Evolutionary conservation across 2,888 invertebrate species (phyloP).

Genomic region (Mylabris sibirica): DNA sequence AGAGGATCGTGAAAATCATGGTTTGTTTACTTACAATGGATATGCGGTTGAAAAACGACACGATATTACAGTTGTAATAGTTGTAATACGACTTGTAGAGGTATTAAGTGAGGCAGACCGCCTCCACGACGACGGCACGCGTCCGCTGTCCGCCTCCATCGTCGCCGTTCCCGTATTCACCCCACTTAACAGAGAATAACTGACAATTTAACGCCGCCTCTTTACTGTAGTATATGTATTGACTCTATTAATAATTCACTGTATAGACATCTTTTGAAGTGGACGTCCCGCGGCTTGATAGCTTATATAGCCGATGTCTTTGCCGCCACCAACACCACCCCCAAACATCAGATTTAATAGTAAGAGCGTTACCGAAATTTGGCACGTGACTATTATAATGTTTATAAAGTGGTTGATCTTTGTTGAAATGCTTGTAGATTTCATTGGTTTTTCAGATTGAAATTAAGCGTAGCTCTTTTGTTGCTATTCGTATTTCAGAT

Average conservation of each 20-base stretch:
- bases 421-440: background rate
- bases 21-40: background rate
- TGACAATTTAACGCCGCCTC: conserved; percentile 8
- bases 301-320: conserved; percentile 7
- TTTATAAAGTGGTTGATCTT: conserved; percentile 1
- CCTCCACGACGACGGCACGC: conserved; percentile 53
- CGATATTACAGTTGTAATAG: conserved; percentile 1
- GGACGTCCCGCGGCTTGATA: background rate
- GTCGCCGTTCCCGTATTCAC: conserved; percentile 23
- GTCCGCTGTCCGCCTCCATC: conserved; percentile 57
- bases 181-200: background rate
- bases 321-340: background rate
- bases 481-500: conserved; percentile 53
- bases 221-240: background rate
- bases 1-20: background rate
- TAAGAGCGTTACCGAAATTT: background rate
- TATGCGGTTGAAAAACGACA: conserved; percentile 12
- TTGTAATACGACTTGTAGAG: background rate
- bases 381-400: background rate
- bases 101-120: conserved; percentile 30
- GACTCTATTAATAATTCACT: background rate
- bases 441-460: conserved; percentile 39
- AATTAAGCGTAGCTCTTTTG: conserved; percentile 53
- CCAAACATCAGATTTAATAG: background rate
- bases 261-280: background rate